These are phyloP conservation scores for Orussus abietinus DNA, from an alignment of 1,140 invertebrate species.

Conservation along the genomic window DNA sequence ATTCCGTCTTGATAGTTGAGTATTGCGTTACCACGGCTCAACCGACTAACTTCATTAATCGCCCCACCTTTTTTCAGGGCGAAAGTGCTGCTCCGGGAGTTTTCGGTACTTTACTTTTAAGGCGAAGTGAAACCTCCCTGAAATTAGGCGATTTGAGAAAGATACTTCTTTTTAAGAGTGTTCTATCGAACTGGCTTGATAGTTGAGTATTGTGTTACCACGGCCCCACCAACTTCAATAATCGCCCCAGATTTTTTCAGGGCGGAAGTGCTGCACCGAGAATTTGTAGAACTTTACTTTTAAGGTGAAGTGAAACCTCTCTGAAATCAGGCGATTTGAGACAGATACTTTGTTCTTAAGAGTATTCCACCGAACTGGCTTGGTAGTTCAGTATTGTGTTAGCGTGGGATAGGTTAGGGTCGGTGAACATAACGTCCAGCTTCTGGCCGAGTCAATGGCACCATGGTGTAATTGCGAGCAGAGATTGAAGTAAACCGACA, in stretches of 20 bases:
- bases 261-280: background rate
- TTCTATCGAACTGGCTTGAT: background rate
- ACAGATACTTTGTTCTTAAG: too few relatives aligned
- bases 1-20: conserved; percentile 10
- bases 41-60: background rate
- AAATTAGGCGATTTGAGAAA: too few relatives aligned
- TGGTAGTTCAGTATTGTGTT: background rate
- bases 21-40: background rate
- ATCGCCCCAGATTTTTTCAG: background rate
- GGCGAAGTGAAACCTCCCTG: too few relatives aligned
- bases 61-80: background rate
- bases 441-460: conserved; percentile 5
- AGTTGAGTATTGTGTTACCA: background rate
- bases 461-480: conserved; percentile 4
- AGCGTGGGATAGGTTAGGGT: background rate
- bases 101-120: too few relatives aligned
- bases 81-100: background rate
- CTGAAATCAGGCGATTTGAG: too few relatives aligned
- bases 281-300: background rate
- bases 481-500: conserved; percentile 10
- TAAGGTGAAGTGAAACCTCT: too few relatives aligned
- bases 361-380: too few relatives aligned
- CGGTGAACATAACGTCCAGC: background rate
- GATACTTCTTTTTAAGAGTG: too few relatives aligned
- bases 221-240: background rate